Evolutionary conservation across 2,888 invertebrate species (phyloP), one percentile per base, ranked within the genome.

Genomic region (Ichneumoninae sp.): DNA sequence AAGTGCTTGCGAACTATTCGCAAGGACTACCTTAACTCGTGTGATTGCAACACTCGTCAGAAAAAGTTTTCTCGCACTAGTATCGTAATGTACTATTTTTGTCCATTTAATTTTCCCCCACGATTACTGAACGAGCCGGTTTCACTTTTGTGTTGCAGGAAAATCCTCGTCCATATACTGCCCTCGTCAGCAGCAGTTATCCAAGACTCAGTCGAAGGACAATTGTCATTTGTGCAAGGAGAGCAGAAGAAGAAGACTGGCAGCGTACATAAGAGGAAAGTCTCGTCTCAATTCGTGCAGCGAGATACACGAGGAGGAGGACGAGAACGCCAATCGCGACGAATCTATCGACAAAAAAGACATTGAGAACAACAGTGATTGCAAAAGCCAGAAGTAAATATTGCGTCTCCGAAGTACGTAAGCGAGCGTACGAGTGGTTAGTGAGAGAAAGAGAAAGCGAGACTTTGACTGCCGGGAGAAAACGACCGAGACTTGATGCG

Each of bases 161-260:
- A 89, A 89, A 82, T 87, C 89, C 0, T 82, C 88, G 7, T 85
- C 66, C 33, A 83, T 57, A n/a, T 80, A 81, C 54, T 84, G 82
- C 52, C 40, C 89, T 8, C 88, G 87, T 36, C 88, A 88, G n/a
- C 89, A 94, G 83, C 90, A 91, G 52, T 91, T 92, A 86, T 90
- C 89, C 74, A 89, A 87, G 62, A 71, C 71, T 47, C 87, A 82
- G 65, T 87, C 92, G 60, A 94, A 94, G 85, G 94, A 94, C 83
- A 93, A 93, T 47, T 95, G 95, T 80, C 94, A 94, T 16, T 94
- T 95, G 81, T 95, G 95, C 89, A 94, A 94, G 83, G 95, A 95
- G 86, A 94, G 94, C 84, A 95, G 95, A 89, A 94, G 95, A 84
- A 93, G 95, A 60, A 94, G 94, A 3, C 89, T 95, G 3, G 94